A percentile compares a stretch with the other conserved stretches of the same genome.
Conservation (phyloP, 2,113 vertebrate genomes). For the Nettapus auritus region DNA sequence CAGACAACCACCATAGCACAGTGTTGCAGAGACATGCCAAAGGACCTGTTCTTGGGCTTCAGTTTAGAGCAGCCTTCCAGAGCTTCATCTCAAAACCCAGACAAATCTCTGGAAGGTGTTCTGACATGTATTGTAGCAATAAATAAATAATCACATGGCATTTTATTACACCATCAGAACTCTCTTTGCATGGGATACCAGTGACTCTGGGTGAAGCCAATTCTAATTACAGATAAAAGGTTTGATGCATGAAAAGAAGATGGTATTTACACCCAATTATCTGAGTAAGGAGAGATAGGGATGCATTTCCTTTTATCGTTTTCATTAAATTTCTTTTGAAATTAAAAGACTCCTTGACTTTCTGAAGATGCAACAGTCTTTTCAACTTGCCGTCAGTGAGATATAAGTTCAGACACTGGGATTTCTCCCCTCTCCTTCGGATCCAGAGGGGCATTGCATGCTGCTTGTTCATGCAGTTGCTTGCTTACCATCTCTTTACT, state of each 20-base stretch:
- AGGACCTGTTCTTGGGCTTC: background rate
- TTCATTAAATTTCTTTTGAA: constrained; percentile 68
- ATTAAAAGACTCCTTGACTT: constrained; percentile 35
- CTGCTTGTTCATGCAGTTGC: background rate
- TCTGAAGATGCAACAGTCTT: constrained; percentile 48
- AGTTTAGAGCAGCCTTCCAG: background rate
- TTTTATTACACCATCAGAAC: constrained; percentile 26
- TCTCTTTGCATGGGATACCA: constrained; percentile 32
- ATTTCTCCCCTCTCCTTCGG: background rate
- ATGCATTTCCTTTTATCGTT: constrained; percentile 42
- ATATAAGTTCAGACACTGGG: background rate
- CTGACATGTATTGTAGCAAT: constrained; percentile 29
- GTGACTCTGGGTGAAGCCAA: constrained; percentile 41
- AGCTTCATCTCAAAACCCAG: constrained; percentile 3
- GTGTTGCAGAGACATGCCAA: accelerated
- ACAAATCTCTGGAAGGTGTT: constrained; percentile 30
- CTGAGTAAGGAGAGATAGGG: constrained; percentile 56
- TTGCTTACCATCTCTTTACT: background rate
- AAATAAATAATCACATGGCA: constrained; percentile 58
- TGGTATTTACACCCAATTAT: constrained; percentile 66
- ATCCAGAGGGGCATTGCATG: background rate
- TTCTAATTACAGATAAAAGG: constrained; percentile 69
- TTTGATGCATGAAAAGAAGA: constrained; percentile 57
- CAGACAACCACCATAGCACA: background rate
- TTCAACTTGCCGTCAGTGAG: constrained; percentile 24